Percentiles rank a stretch among this genome's conserved stretches.
These are phyloP conservation scores for Euplexia lucipara DNA, from an alignment of 2,888 invertebrate genomes.

Conservation along the genomic window DNA sequence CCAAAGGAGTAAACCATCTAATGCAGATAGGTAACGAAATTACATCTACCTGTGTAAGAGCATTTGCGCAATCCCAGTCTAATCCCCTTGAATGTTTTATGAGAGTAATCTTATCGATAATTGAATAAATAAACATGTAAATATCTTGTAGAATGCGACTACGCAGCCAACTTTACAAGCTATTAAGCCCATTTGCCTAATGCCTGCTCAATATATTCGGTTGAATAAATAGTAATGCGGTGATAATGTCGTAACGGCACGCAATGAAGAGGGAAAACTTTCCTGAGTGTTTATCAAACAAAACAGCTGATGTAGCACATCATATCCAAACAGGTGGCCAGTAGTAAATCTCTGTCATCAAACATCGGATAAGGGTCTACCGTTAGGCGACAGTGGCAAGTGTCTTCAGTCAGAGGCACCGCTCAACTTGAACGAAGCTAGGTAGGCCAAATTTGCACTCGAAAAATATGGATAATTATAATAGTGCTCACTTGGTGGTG, in stretches of 20 bases:
- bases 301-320: conserved; percentile 72
- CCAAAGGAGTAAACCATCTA: conserved; percentile 55
- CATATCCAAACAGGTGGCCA: conserved; percentile 74
- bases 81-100: conserved; percentile 53
- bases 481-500: conserved; percentile 9
- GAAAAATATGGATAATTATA: conserved; percentile 37
- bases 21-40: conserved; percentile 43
- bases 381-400: conserved; percentile 76
- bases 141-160: conserved; percentile 64
- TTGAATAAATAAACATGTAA: conserved; percentile 64
- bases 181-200: conserved; percentile 60
- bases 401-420: conserved; percentile 51
- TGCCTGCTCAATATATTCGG: conserved; percentile 55
- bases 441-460: conserved; percentile 11
- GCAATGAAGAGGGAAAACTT: conserved; percentile 70
- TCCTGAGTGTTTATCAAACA: conserved; percentile 75
- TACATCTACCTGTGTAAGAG: conserved; percentile 33
- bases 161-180: conserved; percentile 54
- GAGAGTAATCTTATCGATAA: conserved; percentile 60
- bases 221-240: conserved; percentile 55
- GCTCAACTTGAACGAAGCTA: conserved; percentile 2
- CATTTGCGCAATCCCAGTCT: conserved; percentile 44
- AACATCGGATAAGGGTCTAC: conserved; percentile 76
- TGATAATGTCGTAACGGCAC: conserved; percentile 58
- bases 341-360: conserved; percentile 77